Evolutionary conservation across 2,113 vertebrate species (phyloP).

Genomic region (Alosa alosa): DNA sequence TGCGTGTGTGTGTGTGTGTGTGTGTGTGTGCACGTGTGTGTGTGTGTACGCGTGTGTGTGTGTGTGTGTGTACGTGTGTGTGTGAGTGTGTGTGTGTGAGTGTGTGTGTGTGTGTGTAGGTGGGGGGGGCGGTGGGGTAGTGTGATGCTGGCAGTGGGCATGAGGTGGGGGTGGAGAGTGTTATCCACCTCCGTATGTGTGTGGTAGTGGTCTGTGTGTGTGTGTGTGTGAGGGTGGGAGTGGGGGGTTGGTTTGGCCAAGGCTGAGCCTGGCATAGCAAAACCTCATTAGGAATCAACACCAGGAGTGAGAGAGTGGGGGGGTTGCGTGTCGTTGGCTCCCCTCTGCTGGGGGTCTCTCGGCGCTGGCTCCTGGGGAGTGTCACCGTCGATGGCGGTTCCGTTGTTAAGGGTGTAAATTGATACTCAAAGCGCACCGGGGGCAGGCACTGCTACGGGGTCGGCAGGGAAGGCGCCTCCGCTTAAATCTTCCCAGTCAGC

Average conservation of each 20-base stretch:
- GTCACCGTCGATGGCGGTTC: not conserved
- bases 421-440: not conserved
- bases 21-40: not conserved
- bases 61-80: not conserved
- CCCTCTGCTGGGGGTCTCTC: not conserved
- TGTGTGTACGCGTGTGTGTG: not conserved
- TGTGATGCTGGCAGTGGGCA: not conserved
- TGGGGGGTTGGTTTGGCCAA: slow-evolving; percentile 34
- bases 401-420: not conserved
- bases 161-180: not conserved
- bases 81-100: not conserved
- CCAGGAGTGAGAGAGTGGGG: not conserved
- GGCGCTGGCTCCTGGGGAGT: not conserved
- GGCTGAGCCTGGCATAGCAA: slow-evolving; percentile 54
- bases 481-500: not conserved
- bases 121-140: not conserved
- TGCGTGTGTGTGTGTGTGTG: not conserved
- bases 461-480: not conserved
- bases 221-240: not conserved
- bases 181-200: not conserved
- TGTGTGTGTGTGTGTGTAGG: not conserved
- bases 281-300: slow-evolving; percentile 66
- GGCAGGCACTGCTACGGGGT: not conserved
- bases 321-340: not conserved
- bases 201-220: not conserved